A percentile compares a stretch with the other conserved stretches of the same genome.
Evolutionary conservation across 2,113 vertebrate genomes (phyloP).

Genomic region (Corythoichthys intestinalis): DNA sequence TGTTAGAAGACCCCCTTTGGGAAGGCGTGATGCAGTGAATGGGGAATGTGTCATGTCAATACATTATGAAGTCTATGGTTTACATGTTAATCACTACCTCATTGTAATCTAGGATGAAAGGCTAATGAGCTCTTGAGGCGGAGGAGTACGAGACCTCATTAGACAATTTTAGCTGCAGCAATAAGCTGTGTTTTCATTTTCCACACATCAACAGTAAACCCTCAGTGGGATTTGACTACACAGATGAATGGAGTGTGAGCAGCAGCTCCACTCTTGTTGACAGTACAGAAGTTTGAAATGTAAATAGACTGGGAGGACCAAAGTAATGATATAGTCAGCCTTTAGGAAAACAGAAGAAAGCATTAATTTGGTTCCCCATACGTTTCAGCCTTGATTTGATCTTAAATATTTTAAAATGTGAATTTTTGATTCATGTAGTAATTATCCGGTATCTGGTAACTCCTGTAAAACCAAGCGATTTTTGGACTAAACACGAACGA

Average conservation of each 20-base stretch:
- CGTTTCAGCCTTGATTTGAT: neutral
- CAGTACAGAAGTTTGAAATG: neutral
- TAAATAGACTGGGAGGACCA: neutral
- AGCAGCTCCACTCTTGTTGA: conserved; percentile 2
- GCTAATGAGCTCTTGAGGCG: neutral
- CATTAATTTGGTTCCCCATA: neutral
- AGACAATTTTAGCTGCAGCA: conserved; percentile 1
- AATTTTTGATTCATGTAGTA: neutral
- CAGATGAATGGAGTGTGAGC: neutral
- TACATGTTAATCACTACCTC: neutral
- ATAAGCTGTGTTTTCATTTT: neutral
- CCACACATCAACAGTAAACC: neutral
- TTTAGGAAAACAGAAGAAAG: neutral
- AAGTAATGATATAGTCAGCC: neutral
- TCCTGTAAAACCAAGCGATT: no score
- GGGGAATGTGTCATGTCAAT: no score
- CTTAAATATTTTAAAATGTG: neutral
- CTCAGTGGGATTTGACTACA: neutral
- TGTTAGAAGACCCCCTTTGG: no score
- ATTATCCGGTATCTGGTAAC: no score
- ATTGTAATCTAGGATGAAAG: conserved; percentile 4
- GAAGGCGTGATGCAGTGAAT: no score
- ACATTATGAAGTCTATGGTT: neutral
- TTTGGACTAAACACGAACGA: no score
- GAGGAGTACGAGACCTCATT: neutral